Evolutionary conservation across 53 echinoderm and acorn worm species (phyloP), one percentile per base, ranked within the genome.

Genomic region (Crossaster papposus): DNA sequence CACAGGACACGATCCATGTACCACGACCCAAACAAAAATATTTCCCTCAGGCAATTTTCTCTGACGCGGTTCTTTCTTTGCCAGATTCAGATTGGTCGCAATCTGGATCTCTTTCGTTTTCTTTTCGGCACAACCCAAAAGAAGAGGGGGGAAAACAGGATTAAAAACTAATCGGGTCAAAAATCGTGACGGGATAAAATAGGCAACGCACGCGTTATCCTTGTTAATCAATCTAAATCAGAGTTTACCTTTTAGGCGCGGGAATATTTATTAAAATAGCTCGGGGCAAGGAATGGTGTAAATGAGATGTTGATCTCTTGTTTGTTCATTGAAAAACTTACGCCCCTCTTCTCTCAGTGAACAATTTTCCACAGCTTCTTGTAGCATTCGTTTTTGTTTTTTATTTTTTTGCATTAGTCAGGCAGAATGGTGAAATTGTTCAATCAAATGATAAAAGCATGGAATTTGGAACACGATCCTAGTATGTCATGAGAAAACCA

Each of bases 211-310:
- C 52, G 38, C 65, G 65, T 64, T 30, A 70, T 70, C 54, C 4
- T 24, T 65, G 54, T 65, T 83, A 74, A 37, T 30, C 81, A 58
- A 30, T 51, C 81, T 34, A 55, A 58, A 81, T 81, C 81, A 30
- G 28, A 36, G 83, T 83, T 68, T 83, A 68, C 51, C 44, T 44
- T 44, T n/a, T 44, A 18, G 38, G 65, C 37, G 33, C 6, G n/a
- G 68, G 36, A 24, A 83, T 74, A 74, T 38, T 83, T 53, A 65
- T 83, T 83, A 68, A 83, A 83, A 83, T 44, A 50, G 65, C 83
- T 65, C 9, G 9, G 26, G 68, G 83, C 65, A 22, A 5, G 58
- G 70, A 83, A 65, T 26, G 28, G 36, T 68, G 83, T 38, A 83
- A 68, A 68, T 83, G 24, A 14, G 64, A 81, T 81, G 65, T 64